Evolutionary conservation across 2,888 invertebrate genomes (phyloP).

Genomic region (Rosalia funebris): DNA sequence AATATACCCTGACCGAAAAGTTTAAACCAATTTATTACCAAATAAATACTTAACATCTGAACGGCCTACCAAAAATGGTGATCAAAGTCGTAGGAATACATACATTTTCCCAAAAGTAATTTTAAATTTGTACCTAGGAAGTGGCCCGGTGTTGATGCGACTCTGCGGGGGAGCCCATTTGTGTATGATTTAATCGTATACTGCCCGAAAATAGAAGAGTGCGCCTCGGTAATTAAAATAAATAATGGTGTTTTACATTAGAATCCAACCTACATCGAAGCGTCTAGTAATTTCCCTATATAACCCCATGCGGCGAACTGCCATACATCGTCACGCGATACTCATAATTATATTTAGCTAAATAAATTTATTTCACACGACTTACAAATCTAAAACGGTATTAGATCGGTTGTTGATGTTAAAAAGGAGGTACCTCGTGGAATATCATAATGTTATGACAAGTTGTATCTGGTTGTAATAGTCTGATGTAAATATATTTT

Average conservation of each 20-base stretch:
- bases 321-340: slow-evolving; percentile 30
- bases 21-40: not conserved
- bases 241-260: slow-evolving; percentile 28
- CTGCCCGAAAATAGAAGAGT: slow-evolving; percentile 2
- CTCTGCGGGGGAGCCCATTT: slow-evolving; percentile 19
- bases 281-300: slow-evolving; percentile 25
- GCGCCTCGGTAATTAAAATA: slow-evolving; percentile 28
- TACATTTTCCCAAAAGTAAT: not conserved
- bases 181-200: slow-evolving; percentile 8
- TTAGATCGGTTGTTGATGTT: slow-evolving; percentile 1
- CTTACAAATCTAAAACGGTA: slow-evolving; percentile 21
- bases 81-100: not conserved
- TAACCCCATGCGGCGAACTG: slow-evolving; percentile 25
- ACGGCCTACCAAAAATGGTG: slow-evolving; percentile 5
- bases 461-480: no score
- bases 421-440: not conserved
- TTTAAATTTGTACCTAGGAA: not conserved
- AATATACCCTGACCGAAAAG: no score
- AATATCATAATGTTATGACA: no score
- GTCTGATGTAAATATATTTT: no score
- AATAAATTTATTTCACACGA: slow-evolving; percentile 47
- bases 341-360: slow-evolving; percentile 48
- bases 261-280: slow-evolving; percentile 25
- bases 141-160: not conserved
- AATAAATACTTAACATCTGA: not conserved